Evolutionary conservation across 1,140 invertebrate species (phyloP).

Genomic region (Drosophila dunni): DNA sequence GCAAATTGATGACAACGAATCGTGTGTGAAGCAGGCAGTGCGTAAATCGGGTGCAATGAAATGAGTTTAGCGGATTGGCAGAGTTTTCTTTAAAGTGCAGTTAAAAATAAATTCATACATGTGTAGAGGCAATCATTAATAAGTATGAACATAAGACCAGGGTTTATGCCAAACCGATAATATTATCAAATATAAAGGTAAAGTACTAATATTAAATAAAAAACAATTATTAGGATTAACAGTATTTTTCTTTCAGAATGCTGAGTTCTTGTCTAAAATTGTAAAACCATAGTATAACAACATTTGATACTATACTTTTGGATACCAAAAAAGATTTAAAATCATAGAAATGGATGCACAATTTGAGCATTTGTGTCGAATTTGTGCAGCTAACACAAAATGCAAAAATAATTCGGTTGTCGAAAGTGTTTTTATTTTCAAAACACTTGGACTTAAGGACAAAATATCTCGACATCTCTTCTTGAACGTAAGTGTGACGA

Average conservation of each 20-base stretch:
- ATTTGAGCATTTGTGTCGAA: conserved; percentile 77
- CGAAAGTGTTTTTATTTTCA: conserved; percentile 80
- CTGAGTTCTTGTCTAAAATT: neutral
- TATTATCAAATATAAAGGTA: conserved; percentile 1
- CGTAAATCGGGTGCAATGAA: conserved; percentile 40
- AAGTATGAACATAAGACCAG: neutral
- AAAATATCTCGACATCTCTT: conserved; percentile 76
- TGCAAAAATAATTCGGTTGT: conserved; percentile 75
- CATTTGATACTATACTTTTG: no score
- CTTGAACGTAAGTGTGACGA: conserved; percentile 54
- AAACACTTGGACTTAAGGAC: conserved; percentile 71
- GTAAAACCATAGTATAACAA: no score
- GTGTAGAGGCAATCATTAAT: neutral
- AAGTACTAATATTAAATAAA: neutral
- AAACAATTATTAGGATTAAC: neutral
- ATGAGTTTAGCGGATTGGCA: conserved; percentile 37
- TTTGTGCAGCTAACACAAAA: conserved; percentile 80
- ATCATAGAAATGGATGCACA: conserved; percentile 59
- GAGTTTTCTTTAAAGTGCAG: conserved; percentile 36
- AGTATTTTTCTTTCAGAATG: conserved; percentile 23
- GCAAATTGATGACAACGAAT: conserved; percentile 50
- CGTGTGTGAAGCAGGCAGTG: conserved; percentile 31
- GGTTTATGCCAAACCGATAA: neutral
- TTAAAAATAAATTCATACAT: conserved; percentile 41
- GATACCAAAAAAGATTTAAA: neutral